A percentile compares a stretch with the other conserved stretches of the same genome.
Conservation (phyloP, 1,140 invertebrate genomes). For the Macrostomum lignano region DNA sequence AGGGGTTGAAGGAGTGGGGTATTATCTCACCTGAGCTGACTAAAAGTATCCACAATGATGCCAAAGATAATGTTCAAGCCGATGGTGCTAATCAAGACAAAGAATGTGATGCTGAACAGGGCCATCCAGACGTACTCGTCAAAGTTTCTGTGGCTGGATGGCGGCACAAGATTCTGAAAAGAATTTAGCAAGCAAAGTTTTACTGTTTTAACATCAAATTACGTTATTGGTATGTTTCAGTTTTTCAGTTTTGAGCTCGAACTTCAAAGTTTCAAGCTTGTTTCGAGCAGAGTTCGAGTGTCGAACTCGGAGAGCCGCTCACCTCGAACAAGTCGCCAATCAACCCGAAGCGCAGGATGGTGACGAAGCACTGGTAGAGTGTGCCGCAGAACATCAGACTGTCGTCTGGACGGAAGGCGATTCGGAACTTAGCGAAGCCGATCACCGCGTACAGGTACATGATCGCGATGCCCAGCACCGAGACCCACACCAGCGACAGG, state of each 20-base stretch:
- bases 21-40: constrained; percentile 20
- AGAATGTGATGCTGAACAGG: neutral
- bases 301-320: too few relatives aligned
- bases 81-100: constrained; percentile 4
- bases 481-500: neutral
- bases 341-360: neutral
- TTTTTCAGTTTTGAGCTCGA: too few relatives aligned
- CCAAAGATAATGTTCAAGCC: constrained; percentile 6
- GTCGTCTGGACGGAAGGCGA: neutral
- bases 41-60: constrained; percentile 18
- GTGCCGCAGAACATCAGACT: neutral
- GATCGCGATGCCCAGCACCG: neutral
- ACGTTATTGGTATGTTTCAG: too few relatives aligned
- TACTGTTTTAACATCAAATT: too few relatives aligned
- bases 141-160: too few relatives aligned
- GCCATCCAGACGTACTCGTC: neutral
- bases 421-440: neutral
- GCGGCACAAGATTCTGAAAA: too few relatives aligned
- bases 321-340: constrained; percentile 1
- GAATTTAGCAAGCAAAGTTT: too few relatives aligned
- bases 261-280: too few relatives aligned
- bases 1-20: too few relatives aligned
- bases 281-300: too few relatives aligned
- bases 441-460: constrained; percentile 1
- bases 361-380: neutral